Evolutionary conservation across 2,888 invertebrate species (phyloP).

Genomic region (Clostera curtula): DNA sequence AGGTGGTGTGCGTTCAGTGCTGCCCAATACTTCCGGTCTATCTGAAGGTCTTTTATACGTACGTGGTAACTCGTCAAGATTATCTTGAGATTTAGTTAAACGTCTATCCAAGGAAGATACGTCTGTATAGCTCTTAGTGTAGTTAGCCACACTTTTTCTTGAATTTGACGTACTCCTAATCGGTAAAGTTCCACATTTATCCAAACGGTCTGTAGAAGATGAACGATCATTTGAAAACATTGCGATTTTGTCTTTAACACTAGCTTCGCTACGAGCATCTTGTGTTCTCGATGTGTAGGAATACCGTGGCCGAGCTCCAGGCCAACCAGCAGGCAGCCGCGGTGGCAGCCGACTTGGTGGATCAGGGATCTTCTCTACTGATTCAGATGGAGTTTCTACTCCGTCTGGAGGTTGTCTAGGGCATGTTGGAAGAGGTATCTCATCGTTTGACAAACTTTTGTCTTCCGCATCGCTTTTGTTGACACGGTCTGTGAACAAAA

Average conservation of each 20-base stretch:
- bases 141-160: slow-evolving; percentile 44
- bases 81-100: slow-evolving; percentile 64
- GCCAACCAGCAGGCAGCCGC: slow-evolving; percentile 43
- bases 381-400: slow-evolving; percentile 85
- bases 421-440: slow-evolving; percentile 71
- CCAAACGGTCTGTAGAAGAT: slow-evolving; percentile 51
- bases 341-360: slow-evolving; percentile 54
- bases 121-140: slow-evolving; percentile 45
- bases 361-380: slow-evolving; percentile 73
- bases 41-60: slow-evolving; percentile 50
- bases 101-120: slow-evolving; percentile 58
- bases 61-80: slow-evolving; percentile 69
- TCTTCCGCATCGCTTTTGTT: slow-evolving; percentile 65
- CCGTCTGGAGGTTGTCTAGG: slow-evolving; percentile 88
- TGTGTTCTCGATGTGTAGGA: slow-evolving; percentile 76
- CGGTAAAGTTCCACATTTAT: slow-evolving; percentile 61
- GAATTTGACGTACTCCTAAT: slow-evolving; percentile 36
- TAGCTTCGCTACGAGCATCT: slow-evolving; percentile 86
- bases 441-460: slow-evolving; percentile 66
- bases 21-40: slow-evolving; percentile 70
- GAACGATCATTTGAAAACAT: slow-evolving; percentile 82
- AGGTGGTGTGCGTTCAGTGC: slow-evolving; percentile 49
- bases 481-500: slow-evolving; percentile 55
- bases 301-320: slow-evolving; percentile 43
- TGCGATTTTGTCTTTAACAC: slow-evolving; percentile 90